These are phyloP conservation scores for Ganaspis brasiliensis DNA, from an alignment of 2,888 invertebrate species.

Conservation along the genomic window DNA sequence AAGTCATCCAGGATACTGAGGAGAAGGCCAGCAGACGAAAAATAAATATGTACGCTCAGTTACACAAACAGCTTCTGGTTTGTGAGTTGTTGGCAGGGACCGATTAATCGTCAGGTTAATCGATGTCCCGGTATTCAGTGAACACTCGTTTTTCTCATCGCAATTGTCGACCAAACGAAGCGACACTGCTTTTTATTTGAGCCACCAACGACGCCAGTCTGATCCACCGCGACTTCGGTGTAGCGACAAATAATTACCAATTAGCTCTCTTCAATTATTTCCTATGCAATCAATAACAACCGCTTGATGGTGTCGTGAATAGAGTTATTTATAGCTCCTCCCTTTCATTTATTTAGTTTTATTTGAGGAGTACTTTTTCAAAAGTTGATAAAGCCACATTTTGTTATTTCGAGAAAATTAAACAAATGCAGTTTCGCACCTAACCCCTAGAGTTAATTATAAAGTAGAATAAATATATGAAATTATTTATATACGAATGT, in stretches of 20 bases:
- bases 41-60: neutral
- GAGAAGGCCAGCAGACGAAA: neutral
- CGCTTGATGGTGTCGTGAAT: neutral
- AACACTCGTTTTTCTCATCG: slow-evolving; percentile 15
- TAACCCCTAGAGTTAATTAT: too few species aligned
- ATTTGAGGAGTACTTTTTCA: too few species aligned
- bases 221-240: slow-evolving; percentile 16
- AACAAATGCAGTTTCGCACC: too few species aligned
- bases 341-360: too few species aligned
- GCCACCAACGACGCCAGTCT: slow-evolving; percentile 43
- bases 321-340: too few species aligned
- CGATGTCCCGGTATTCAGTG: slow-evolving; percentile 23
- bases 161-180: slow-evolving; percentile 37
- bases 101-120: slow-evolving; percentile 42
- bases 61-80: slow-evolving; percentile 19
- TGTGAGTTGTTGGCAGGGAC: neutral
- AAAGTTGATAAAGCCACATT: too few species aligned
- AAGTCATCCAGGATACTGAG: neutral
- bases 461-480: too few species aligned
- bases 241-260: slow-evolving; percentile 37
- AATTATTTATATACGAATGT: too few species aligned
- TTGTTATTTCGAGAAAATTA: too few species aligned
- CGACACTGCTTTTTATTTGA: slow-evolving; percentile 39
- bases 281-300: slow-evolving; percentile 6
- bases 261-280: slow-evolving; percentile 32